These are phyloP conservation scores for Pseudomyrmex gracilis DNA, from an alignment of 1,140 invertebrate genomes.

Conservation along the genomic window DNA sequence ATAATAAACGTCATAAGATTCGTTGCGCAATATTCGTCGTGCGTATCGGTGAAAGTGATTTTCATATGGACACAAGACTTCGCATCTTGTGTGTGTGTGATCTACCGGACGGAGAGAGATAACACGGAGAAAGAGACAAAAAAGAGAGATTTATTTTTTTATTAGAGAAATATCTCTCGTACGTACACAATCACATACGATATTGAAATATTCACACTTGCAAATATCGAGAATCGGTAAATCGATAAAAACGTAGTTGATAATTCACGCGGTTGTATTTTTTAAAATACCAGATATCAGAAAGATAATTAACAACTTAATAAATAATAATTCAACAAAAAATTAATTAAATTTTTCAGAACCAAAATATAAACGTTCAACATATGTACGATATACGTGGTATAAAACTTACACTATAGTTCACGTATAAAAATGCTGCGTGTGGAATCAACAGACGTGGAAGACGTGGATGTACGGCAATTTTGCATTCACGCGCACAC, in stretches of 20 bases:
- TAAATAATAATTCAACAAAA: too few species aligned
- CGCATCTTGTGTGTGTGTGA: too few species aligned
- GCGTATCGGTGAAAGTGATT: constrained; percentile 50
- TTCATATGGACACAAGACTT: background rate
- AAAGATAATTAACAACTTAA: too few species aligned
- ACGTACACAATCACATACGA: background rate
- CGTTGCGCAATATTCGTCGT: background rate
- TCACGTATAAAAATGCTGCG: background rate
- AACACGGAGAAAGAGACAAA: too few species aligned
- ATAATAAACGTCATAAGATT: background rate
- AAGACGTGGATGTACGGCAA: background rate
- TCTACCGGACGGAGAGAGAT: too few species aligned
- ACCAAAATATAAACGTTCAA: too few species aligned
- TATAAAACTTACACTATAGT: constrained; percentile 24
- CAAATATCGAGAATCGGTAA: background rate
- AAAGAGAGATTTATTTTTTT: too few species aligned
- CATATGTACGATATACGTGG: background rate
- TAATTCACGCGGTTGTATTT: too few species aligned
- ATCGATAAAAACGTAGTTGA: background rate
- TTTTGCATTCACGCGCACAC: background rate
- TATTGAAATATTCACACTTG: background rate
- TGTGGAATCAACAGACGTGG: background rate
- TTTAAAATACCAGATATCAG: too few species aligned
- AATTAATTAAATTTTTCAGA: background rate
- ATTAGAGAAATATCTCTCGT: too few species aligned